Conservation (phyloP, 2,888 invertebrate genomes). For the Seladonia tumulorum region DNA sequence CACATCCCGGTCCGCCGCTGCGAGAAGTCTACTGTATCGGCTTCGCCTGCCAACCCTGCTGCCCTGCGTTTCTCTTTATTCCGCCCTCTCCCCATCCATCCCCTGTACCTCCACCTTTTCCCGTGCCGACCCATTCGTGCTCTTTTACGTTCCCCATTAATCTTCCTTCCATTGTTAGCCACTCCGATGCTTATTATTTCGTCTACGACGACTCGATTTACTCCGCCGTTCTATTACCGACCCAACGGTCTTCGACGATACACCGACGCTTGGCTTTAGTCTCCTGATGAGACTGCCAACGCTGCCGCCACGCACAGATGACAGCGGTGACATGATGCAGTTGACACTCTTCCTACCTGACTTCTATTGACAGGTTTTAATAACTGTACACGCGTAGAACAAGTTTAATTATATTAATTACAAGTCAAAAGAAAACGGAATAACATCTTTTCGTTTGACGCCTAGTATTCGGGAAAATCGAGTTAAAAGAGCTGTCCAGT, state of each 20-base stretch:
- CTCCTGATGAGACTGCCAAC: background rate
- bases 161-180: slow-evolving; percentile 43
- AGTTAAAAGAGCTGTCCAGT: too few species aligned
- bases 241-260: background rate
- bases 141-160: slow-evolving; percentile 37
- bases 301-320: background rate
- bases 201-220: background rate
- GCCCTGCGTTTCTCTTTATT: slow-evolving; percentile 14
- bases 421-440: too few species aligned
- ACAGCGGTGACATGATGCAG: background rate
- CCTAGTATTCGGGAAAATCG: too few species aligned
- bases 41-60: background rate
- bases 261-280: background rate
- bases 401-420: too few species aligned
- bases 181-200: slow-evolving; percentile 44
- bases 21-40: slow-evolving; percentile 46
- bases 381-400: background rate
- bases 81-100: background rate
- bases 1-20: slow-evolving; percentile 23
- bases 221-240: background rate
- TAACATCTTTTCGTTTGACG: too few species aligned
- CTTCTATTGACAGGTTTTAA: background rate
- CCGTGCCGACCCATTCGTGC: slow-evolving; percentile 17
- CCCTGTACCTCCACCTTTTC: background rate
- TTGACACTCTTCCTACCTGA: background rate